phyloP scores from a whole-genome alignment of 2,888 invertebrate species.

The Fragum sueziense region DNA sequence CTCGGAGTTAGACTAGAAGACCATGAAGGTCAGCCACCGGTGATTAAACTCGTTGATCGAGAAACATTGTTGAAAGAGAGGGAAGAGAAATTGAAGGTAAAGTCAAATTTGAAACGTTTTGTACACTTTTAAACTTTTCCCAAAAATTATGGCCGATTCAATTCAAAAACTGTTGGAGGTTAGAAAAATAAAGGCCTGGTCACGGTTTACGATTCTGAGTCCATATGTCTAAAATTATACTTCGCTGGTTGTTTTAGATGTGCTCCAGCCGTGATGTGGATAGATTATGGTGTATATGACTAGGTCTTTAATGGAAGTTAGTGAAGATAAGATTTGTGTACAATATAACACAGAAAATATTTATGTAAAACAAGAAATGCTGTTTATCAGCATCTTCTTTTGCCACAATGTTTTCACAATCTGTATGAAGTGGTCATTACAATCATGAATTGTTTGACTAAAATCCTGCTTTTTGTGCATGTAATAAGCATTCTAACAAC shows the following conservation, averaged over 20 bases:
- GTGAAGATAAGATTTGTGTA: too few relatives aligned
- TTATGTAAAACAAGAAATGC: not conserved
- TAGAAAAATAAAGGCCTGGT: too few relatives aligned
- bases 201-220: too few relatives aligned
- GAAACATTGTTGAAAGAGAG: slow-evolving; percentile 86
- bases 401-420: not conserved
- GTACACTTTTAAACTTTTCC: too few relatives aligned
- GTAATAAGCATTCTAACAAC: too few relatives aligned
- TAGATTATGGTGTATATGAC: not conserved
- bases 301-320: not conserved
- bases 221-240: too few relatives aligned
- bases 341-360: not conserved
- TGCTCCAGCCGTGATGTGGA: too few relatives aligned
- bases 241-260: not conserved
- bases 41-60: slow-evolving; percentile 93
- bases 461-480: too few relatives aligned
- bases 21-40: slow-evolving; percentile 86
- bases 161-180: not conserved
- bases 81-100: slow-evolving; percentile 88
- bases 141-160: not conserved
- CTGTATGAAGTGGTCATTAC: too few relatives aligned
- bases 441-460: too few relatives aligned
- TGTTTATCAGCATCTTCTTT: not conserved
- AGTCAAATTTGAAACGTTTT: too few relatives aligned
- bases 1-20: slow-evolving; percentile 98